Conservation (phyloP, 2,888 invertebrate genomes). For the Melanotus villosus region DNA sequence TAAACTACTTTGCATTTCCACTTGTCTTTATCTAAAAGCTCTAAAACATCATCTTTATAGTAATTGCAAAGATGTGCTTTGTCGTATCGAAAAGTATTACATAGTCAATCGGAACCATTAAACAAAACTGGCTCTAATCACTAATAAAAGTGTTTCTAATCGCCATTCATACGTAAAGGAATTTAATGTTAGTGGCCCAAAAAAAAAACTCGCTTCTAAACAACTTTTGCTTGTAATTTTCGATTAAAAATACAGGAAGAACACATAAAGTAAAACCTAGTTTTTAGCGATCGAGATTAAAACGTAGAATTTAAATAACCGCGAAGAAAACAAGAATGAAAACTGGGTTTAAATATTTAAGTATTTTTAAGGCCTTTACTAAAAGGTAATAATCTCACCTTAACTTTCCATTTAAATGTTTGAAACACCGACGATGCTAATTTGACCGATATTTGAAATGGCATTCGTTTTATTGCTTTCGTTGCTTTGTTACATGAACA, state of each 20-base stretch:
- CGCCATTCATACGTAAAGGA: too few relatives aligned
- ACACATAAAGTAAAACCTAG: neutral
- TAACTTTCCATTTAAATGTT: too few relatives aligned
- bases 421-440: too few relatives aligned
- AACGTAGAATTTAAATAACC: neutral
- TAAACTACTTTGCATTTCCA: neutral
- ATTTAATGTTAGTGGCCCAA: too few relatives aligned
- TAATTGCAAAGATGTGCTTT: conserved; percentile 3
- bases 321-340: neutral
- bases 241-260: neutral
- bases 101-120: neutral
- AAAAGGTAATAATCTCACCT: too few relatives aligned
- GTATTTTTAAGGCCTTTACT: neutral
- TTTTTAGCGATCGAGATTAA: neutral
- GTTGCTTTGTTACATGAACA: too few relatives aligned
- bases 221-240: too few relatives aligned
- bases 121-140: neutral
- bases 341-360: neutral
- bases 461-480: too few relatives aligned
- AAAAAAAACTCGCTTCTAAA: too few relatives aligned
- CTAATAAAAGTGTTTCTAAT: neutral
- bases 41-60: too few relatives aligned
- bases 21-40: neutral
- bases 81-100: too few relatives aligned
- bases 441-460: too few relatives aligned